Base-by-base conservation (phyloP, 2,797 vertebrate genomes). In the Adelosebastes latens region DNA sequence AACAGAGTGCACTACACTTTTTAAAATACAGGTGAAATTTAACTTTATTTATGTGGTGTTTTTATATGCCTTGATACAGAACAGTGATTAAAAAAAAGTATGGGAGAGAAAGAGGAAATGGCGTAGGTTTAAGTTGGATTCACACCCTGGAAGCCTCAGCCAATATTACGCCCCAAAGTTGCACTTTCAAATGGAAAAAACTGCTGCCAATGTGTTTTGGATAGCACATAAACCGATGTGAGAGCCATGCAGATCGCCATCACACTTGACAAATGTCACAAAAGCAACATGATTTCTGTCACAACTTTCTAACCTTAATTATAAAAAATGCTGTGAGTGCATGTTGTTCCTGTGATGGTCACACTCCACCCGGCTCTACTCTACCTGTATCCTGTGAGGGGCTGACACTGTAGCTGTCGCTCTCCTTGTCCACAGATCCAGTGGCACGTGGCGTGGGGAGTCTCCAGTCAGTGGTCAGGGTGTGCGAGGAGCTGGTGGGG, bases 351-450 rank as follows among this genome's bases (percentile, higher is more conserved):
- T 66, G 36, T 55, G 36, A 75, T 32, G 8, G 11, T 62, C 46
- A 18, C 52, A 27, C 27, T 62, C 12, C 55, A 24, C 18, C 20
- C 34, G 3, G 31, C 14, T 34, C 56, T 0, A 13, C 36, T 52
- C 39, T 90, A 99, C 98, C 98, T 96, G 98, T 99, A 88, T 99
- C 98, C 92, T 99, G 98, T 0, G 98, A 99, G 10, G 98, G 98
- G 92, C 98, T 99, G 94, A 99, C 98, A 0, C 98, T 99, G 96
- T 99, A 99, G 94, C 98, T 99, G 94, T 99, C 98, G 0, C 98
- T 99, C 86, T 99, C 98, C 89, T 99, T 99, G 95, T 99, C 99
- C 90, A 99, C 97, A 0, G 99, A 99, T 12, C 98, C 98, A 0
- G 97, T 91, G 22, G 98, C 97, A 2, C 98, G 95, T 2, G 99